A percentile compares a stretch with the other conserved stretches of the same genome.
These are phyloP conservation scores for Tenodera sinensis DNA, from an alignment of 2,888 invertebrate genomes.

Conservation along the genomic window DNA sequence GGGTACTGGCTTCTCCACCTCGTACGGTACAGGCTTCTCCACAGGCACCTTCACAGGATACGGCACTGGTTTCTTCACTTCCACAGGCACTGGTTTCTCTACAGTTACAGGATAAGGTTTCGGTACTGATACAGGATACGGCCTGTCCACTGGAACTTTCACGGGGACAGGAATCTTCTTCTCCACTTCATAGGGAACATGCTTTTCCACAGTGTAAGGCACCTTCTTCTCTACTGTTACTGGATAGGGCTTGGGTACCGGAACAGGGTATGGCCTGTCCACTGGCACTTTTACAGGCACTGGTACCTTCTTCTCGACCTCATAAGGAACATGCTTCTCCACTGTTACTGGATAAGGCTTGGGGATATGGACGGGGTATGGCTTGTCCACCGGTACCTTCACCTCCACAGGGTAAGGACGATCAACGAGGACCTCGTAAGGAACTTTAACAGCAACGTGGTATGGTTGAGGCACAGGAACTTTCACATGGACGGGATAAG, in stretches of 20 bases:
- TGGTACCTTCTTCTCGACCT: constrained; percentile 33
- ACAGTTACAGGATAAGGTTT: constrained; percentile 44
- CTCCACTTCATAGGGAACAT: constrained; percentile 37
- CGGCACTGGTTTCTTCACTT: constrained; percentile 60
- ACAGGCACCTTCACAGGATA: constrained; percentile 37
- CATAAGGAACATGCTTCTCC: constrained; percentile 56
- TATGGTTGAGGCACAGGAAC: constrained; percentile 63
- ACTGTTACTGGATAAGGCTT: constrained; percentile 70
- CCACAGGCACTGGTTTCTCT: constrained; percentile 69
- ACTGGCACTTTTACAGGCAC: constrained; percentile 64
- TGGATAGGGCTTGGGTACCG: constrained; percentile 65
- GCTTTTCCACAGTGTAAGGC: constrained; percentile 60
- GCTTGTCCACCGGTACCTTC: constrained; percentile 33
- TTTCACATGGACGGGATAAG: constrained; percentile 61
- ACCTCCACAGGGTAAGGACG: constrained; percentile 31
- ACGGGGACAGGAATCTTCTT: constrained; percentile 37
- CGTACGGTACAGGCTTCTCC: constrained; percentile 53
- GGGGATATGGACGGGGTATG: constrained; percentile 48
- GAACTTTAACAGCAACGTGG: constrained; percentile 30
- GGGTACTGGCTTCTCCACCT: constrained; percentile 63
- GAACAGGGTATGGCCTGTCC: constrained; percentile 71
- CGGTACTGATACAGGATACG: constrained; percentile 68
- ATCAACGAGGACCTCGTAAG: constrained; percentile 30
- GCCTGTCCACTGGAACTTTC: constrained; percentile 38
- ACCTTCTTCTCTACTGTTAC: constrained; percentile 41